Percentiles rank a stretch among this genome's conserved stretches.
Conservation (phyloP, 1,140 invertebrate species). For the Dinothrombium tinctorium region DNA sequence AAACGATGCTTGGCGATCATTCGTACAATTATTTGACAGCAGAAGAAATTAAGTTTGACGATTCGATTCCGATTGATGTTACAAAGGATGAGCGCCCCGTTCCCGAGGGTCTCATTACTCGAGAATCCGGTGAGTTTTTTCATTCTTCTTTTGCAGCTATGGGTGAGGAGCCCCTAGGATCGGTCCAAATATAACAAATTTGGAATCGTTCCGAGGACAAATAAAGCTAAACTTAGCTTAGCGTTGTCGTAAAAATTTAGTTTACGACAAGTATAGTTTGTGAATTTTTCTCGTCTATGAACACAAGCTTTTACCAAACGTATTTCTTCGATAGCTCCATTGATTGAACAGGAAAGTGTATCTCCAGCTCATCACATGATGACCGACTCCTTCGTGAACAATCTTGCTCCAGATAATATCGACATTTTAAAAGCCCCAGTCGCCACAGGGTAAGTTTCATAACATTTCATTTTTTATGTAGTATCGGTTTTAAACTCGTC, state of each 20-base stretch:
- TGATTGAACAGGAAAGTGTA: slow-evolving; percentile 31
- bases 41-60: neutral
- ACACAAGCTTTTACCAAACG: neutral
- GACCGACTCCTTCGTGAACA: slow-evolving; percentile 25
- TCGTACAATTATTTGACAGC: neutral
- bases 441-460: slow-evolving; percentile 51
- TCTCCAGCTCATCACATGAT: slow-evolving; percentile 31
- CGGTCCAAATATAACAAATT: too few species aligned
- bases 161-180: too few species aligned
- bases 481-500: too few species aligned
- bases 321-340: neutral
- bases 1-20: too few species aligned
- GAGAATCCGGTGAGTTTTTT: neutral
- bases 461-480: too few species aligned
- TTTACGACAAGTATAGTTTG: too few species aligned
- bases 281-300: neutral
- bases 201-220: too few species aligned
- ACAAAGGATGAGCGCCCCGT: neutral
- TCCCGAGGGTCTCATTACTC: neutral
- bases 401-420: slow-evolving; percentile 55
- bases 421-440: slow-evolving; percentile 56
- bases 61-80: neutral
- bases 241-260: too few species aligned
- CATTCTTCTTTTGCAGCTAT: neutral
- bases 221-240: too few species aligned